Base-by-base conservation (phyloP, 1,140 invertebrate species). In the Heliconius eleuchia region DNA sequence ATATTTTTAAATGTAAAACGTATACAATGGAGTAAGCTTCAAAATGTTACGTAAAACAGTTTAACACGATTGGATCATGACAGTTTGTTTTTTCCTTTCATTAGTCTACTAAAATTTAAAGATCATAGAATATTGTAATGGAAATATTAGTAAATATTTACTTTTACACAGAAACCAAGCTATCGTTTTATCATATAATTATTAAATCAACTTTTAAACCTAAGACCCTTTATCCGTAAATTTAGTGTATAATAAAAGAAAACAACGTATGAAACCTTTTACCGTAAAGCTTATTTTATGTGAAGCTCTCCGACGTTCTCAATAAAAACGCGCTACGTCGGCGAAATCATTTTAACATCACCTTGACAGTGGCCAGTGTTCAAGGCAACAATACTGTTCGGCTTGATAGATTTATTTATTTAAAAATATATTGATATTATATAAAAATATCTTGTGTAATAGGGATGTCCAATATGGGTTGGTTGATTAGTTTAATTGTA, bases 231-330 rank as follows among this genome's bases (percentile, higher is more conserved):
- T 27, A 27, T 66, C 9, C 11, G 57, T 66, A 66, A 66, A 66
- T 77, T 80, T 77, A 76, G 37, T 73, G 55, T 50, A 80, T 30
- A 80, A 73, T 80, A 80, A 77, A 80, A 76, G 76, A 70, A 79
- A 71, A 81, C 76, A 80, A 81, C 73, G 76, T 77, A 81, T 78
- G 73, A 78, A 81, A 81, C 57, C 80, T 81, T 81, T 81, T 81
- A 78, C 76, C 76, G 66, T 78, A 78, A 80, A 81, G 73, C 73
- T 81, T 78, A 80, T 81, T 81, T 81, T 78, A 75, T 74, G 74
- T 71, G 76, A 34, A 34, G 55, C 66, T 74, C 73, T 81, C 77
- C 73, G 76, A 23, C 76, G 76, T 19, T n/a, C 55, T 60, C 66
- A 71, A 81, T 81, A 81, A 81, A 81, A 78, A 75, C 23, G 37